phyloP scores from a whole-genome alignment of 2,797 vertebrate species.

The Triplophysa bombifrons region DNA sequence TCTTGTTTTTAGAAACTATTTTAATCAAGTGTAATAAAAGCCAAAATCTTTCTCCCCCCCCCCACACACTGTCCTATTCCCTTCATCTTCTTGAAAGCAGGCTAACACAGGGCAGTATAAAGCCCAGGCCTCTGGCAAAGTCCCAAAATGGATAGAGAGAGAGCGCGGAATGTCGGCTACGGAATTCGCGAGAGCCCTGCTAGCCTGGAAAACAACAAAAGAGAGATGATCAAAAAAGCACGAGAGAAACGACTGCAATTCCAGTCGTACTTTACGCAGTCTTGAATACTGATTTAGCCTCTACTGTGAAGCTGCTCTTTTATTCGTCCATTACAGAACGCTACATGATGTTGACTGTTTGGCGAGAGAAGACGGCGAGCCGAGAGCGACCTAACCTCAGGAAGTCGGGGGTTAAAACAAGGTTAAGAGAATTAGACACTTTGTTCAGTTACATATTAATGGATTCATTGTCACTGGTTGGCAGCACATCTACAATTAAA shows the following conservation, averaged over 20 bases:
- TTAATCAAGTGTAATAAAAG: no score
- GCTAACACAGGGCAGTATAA: constrained; percentile 60
- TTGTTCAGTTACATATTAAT: constrained; percentile 70
- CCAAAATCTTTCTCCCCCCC: constrained; percentile 25
- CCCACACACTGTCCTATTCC: constrained; percentile 35
- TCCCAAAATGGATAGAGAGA: constrained; percentile 48
- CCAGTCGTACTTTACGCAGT: constrained; percentile 39
- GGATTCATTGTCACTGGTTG: constrained; percentile 69
- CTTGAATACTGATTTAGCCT: constrained; percentile 49
- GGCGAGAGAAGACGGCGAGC: constrained; percentile 54
- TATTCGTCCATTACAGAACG: constrained; percentile 40
- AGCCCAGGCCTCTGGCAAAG: constrained; percentile 58
- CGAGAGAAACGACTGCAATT: constrained; percentile 37
- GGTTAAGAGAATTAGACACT: constrained; percentile 74
- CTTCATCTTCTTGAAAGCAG: constrained; percentile 50
- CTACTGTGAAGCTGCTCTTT: constrained; percentile 47
- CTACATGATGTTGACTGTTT: constrained; percentile 39
- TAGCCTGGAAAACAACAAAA: constrained; percentile 57
- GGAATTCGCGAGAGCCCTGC: constrained; percentile 56
- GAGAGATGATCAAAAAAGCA: constrained; percentile 34
- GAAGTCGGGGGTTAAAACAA: constrained; percentile 65
- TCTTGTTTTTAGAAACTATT: no score
- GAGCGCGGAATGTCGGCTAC: constrained; percentile 58
- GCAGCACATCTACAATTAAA: constrained; percentile 70
- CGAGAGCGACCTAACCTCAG: constrained; percentile 66